Evolutionary conservation across 1,140 invertebrate genomes (phyloP).

Genomic region (Drosophila simulans): DNA sequence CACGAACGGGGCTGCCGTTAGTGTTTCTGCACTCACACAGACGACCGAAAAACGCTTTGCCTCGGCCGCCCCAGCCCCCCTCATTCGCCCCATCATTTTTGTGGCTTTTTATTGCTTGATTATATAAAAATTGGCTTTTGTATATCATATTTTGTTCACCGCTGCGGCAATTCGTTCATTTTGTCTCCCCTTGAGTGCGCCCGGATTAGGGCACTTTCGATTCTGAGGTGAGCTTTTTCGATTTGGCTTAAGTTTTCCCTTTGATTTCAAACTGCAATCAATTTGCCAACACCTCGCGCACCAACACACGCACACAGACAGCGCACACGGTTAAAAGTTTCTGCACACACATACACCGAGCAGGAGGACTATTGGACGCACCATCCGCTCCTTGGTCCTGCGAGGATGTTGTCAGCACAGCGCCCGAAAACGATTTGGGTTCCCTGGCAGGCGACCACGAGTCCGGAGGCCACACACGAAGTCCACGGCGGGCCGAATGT

Average conservation of each 20-base stretch:
- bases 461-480: conserved; percentile 43
- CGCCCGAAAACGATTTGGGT: conserved; percentile 78
- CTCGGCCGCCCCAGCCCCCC: conserved; percentile 2
- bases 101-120: conserved; percentile 80
- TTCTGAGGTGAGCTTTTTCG: conserved; percentile 13
- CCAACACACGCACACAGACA: conserved; percentile 33
- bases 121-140: conserved; percentile 79
- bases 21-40: conserved; percentile 73
- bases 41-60: conserved; percentile 59
- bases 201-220: conserved; percentile 14
- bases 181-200: conserved; percentile 8
- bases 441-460: conserved; percentile 50
- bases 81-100: conserved; percentile 14
- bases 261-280: conserved; percentile 72
- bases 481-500: conserved; percentile 25
- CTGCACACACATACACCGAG: conserved; percentile 55
- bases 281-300: conserved; percentile 66
- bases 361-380: conserved; percentile 53
- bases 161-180: conserved; percentile 6
- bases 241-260: conserved; percentile 33
- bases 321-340: conserved; percentile 51
- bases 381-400: conserved; percentile 78
- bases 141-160: conserved; percentile 26
- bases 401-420: conserved; percentile 81
- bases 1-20: conserved; percentile 62